Conservation (phyloP, 2,113 vertebrate species). For the Vidua macroura region DNA sequence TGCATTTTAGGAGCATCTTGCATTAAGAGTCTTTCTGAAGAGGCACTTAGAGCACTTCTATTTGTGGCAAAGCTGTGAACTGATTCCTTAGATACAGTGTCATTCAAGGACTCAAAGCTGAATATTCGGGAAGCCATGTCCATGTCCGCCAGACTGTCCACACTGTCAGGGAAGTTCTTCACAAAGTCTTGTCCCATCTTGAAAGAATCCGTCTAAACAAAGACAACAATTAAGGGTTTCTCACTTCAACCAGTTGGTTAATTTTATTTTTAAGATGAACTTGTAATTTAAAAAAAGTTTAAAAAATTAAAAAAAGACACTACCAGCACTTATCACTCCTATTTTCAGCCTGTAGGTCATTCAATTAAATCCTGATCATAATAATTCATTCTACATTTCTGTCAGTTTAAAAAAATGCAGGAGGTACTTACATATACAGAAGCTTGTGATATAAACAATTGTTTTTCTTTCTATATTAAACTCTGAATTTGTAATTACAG, state of each 20-base stretch:
- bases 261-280: background rate
- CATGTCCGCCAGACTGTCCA: conserved; percentile 71
- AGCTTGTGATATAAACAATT: background rate
- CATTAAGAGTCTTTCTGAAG: conserved; percentile 64
- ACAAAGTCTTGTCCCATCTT: conserved; percentile 87
- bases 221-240: background rate
- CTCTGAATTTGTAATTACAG: background rate
- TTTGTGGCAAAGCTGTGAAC: conserved; percentile 55
- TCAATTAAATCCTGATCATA: background rate
- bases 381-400: background rate
- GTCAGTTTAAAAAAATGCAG: background rate
- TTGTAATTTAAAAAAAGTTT: background rate
- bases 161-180: conserved; percentile 71
- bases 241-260: background rate
- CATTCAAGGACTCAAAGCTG: conserved; percentile 39
- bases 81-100: conserved; percentile 40
- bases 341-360: background rate
- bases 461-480: background rate
- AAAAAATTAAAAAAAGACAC: fast-evolving
- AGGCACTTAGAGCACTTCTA: conserved; percentile 41
- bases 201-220: conserved; percentile 89
- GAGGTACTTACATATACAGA: background rate
- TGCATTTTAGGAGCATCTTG: conserved; percentile 63
- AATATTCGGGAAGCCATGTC: conserved; percentile 73
- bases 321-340: background rate